Conservation (phyloP, 2,888 invertebrate genomes). For the Unio pictorum region DNA sequence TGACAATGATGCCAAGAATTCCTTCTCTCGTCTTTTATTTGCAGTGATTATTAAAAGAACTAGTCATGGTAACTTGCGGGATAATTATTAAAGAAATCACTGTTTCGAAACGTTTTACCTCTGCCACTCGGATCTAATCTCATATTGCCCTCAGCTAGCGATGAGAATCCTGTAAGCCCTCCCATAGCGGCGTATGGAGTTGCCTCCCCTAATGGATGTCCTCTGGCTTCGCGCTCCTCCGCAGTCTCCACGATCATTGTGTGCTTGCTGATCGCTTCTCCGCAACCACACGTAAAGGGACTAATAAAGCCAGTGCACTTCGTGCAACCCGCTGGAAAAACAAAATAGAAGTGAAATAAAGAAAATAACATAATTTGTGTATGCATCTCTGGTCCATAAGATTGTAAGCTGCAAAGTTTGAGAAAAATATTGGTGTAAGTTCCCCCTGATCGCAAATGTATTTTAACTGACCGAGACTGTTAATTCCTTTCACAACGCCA, state of each 20-base stretch:
- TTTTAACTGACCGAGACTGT: too few species aligned
- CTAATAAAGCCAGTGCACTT: conserved; percentile 67
- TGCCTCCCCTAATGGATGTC: conserved; percentile 69
- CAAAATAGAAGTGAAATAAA: too few species aligned
- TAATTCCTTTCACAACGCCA: too few species aligned
- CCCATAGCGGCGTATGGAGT: conserved; percentile 71
- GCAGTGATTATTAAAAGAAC: too few species aligned
- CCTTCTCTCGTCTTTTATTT: too few species aligned
- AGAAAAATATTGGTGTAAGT: too few species aligned
- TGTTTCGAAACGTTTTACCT: conserved; percentile 48
- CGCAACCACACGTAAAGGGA: conserved; percentile 70
- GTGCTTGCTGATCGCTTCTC: conserved; percentile 61
- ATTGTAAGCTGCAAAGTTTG: too few species aligned
- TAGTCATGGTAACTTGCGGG: too few species aligned
- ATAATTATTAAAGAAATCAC: neutral
- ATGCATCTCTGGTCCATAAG: too few species aligned
- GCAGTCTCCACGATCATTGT: conserved; percentile 68
- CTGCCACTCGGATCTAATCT: conserved; percentile 70
- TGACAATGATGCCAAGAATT: too few species aligned
- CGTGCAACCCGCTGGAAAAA: conserved; percentile 53
- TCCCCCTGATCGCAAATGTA: too few species aligned
- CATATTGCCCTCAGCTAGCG: conserved; percentile 70
- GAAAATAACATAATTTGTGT: too few species aligned
- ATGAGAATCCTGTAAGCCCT: conserved; percentile 71
- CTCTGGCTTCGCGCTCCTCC: conserved; percentile 67